phyloP scores from a whole-genome alignment of 1,140 invertebrate genomes.

The Atta cephalotes region DNA sequence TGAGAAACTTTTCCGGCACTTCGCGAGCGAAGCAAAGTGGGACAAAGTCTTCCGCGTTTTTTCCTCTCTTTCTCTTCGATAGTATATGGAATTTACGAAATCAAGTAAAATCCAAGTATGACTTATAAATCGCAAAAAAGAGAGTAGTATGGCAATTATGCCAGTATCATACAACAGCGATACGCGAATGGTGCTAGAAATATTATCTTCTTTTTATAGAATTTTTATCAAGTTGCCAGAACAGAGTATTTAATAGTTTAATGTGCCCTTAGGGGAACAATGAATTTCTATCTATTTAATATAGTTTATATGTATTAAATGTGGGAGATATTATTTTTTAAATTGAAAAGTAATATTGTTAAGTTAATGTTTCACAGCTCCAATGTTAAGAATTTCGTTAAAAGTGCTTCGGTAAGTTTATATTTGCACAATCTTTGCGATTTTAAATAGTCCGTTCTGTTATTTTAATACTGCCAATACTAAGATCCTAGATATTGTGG shows the following conservation, averaged over 20 bases:
- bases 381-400: conserved; percentile 19
- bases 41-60: conserved; percentile 64
- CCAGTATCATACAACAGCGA: conserved; percentile 57
- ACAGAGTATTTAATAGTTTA: conserved; percentile 76
- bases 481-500: conserved; percentile 43
- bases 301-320: conserved; percentile 48
- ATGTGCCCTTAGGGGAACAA: conserved; percentile 42
- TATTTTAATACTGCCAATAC: conserved; percentile 72
- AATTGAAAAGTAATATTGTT: conserved; percentile 31
- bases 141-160: conserved; percentile 18
- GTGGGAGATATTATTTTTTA: conserved; percentile 16
- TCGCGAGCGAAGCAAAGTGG: conserved; percentile 47
- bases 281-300: conserved; percentile 28
- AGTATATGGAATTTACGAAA: conserved; percentile 58
- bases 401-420: conserved; percentile 25
- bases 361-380: conserved; percentile 7
- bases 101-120: conserved; percentile 53
- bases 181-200: conserved; percentile 69
- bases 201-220: conserved; percentile 73
- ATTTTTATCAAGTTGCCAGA: conserved; percentile 75
- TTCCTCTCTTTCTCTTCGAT: conserved; percentile 48
- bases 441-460: conserved; percentile 40
- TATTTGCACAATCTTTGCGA: background rate
- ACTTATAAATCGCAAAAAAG: conserved; percentile 41
- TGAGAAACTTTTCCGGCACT: conserved; percentile 65